A percentile compares a stretch with the other conserved stretches of the same genome.
phyloP scores from a whole-genome alignment of 2,113 vertebrate genomes.

The Apaloderma vittatum region DNA sequence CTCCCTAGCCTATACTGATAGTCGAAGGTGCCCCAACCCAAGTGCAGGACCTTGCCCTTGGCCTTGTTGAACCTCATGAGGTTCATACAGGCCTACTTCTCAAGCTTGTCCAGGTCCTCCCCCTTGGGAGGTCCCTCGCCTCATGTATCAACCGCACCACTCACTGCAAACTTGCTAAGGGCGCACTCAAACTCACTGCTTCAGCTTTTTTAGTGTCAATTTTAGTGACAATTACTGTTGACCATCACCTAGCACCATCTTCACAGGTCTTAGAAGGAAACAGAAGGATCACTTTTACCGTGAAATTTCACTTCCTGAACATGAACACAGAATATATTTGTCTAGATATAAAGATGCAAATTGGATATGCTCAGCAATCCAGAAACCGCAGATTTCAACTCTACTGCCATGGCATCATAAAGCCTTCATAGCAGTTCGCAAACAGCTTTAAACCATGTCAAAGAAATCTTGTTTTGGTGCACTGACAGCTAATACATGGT shows the following conservation, averaged over 20 bases:
- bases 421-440: not conserved
- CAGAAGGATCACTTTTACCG: not conserved
- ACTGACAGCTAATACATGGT: not conserved
- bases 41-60: too few relatives aligned
- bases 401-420: not conserved
- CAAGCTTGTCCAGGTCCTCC: too few relatives aligned
- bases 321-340: not conserved
- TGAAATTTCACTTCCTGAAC: not conserved
- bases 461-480: fast-evolving
- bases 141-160: too few relatives aligned
- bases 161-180: too few relatives aligned
- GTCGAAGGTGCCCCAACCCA: too few relatives aligned
- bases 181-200: not conserved
- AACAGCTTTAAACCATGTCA: not conserved
- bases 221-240: not conserved
- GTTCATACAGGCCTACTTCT: too few relatives aligned
- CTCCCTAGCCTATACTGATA: too few relatives aligned
- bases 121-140: too few relatives aligned
- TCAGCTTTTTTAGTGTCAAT: not conserved
- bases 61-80: too few relatives aligned
- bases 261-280: not conserved
- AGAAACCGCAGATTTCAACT: not conserved
- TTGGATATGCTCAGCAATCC: not conserved
- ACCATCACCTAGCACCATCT: not conserved
- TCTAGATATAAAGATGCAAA: not conserved